Evolutionary conservation across 2,888 invertebrate species (phyloP).

Genomic region (Antheraea yamamai): DNA sequence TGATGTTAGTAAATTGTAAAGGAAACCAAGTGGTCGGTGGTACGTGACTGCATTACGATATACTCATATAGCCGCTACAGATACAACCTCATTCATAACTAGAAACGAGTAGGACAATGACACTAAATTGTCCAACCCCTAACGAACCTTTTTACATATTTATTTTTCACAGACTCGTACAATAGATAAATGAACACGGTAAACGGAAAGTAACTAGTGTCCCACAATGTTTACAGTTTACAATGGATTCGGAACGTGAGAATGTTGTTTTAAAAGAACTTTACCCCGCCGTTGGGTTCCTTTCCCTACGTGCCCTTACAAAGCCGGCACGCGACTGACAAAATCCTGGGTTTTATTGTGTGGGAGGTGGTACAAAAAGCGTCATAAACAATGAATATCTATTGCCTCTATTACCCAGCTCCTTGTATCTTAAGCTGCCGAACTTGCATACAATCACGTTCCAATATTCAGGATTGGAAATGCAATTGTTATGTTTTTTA

Average conservation of each 20-base stretch:
- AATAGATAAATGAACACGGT: conserved; percentile 71
- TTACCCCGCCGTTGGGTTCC: conserved; percentile 51
- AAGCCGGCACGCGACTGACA: conserved; percentile 58
- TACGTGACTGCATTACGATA: conserved; percentile 63
- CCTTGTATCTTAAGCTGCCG: conserved; percentile 62
- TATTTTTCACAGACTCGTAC: conserved; percentile 69
- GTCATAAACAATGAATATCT: conserved; percentile 68
- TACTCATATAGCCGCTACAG: conserved; percentile 42
- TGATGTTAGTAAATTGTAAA: conserved; percentile 53
- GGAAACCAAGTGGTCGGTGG: conserved; percentile 47
- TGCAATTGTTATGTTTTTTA: conserved; percentile 66
- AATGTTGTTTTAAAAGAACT: conserved; percentile 68
- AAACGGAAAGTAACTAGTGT: conserved; percentile 72
- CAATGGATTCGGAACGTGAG: conserved; percentile 76
- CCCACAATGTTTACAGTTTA: conserved; percentile 64
- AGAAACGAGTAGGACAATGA: conserved; percentile 44
- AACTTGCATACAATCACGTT: conserved; percentile 76
- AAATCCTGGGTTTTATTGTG: conserved; percentile 60
- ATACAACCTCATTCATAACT: conserved; percentile 60
- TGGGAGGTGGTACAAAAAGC: conserved; percentile 67
- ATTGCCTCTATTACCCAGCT: conserved; percentile 35
- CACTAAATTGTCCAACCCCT: conserved; percentile 37
- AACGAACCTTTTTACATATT: conserved; percentile 63
- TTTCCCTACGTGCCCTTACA: conserved; percentile 67
- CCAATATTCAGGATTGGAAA: conserved; percentile 66